phyloP scores from a whole-genome alignment of 2,888 invertebrate species.

The Callyntrura sp. region DNA sequence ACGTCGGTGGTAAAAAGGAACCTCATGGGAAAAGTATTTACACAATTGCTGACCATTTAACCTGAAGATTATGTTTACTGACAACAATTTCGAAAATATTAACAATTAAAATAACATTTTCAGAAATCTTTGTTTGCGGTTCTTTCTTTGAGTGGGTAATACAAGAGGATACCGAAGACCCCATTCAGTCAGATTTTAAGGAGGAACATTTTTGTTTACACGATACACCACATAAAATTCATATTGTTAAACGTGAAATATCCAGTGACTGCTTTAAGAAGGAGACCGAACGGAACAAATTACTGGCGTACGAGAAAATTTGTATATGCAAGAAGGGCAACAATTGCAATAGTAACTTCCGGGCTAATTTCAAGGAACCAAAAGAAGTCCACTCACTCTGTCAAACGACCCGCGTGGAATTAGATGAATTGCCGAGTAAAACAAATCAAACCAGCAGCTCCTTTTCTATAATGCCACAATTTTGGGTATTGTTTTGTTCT shows the following conservation, averaged over 20 bases:
- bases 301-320: not conserved
- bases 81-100: too few species aligned
- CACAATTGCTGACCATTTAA: too few species aligned
- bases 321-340: not conserved
- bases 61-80: too few species aligned
- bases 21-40: too few species aligned
- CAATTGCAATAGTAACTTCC: constrained; percentile 3
- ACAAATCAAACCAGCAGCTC: too few species aligned
- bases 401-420: not conserved
- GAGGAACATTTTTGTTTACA: constrained; percentile 17
- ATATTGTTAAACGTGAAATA: not conserved
- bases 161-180: too few species aligned
- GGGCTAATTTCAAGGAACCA: not conserved
- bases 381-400: not conserved
- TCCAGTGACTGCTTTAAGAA: not conserved
- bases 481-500: too few species aligned
- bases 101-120: not conserved
- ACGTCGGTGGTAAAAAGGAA: too few species aligned
- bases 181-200: too few species aligned
- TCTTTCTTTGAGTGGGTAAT: constrained; percentile 31
- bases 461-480: too few species aligned
- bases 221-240: not conserved
- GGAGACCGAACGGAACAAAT: not conserved
- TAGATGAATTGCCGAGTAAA: too few species aligned
- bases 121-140: constrained; percentile 21